Percentiles rank a stretch among this genome's conserved stretches.
phyloP scores from a whole-genome alignment of 2,113 vertebrate genomes.

The Elephas maximus region DNA sequence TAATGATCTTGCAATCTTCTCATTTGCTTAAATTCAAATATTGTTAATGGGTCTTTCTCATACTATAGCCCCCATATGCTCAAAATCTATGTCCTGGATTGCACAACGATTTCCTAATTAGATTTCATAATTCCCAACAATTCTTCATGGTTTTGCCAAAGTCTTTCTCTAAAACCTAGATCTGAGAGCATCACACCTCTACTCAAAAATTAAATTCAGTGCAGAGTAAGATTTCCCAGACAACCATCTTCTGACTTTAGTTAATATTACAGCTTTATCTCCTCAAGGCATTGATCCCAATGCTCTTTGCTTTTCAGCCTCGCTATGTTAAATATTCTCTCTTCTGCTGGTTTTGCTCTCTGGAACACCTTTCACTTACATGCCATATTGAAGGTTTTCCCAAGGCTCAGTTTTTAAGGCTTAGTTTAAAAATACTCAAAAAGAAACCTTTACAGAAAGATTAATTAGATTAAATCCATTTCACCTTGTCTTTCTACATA shows the following conservation, averaged over 20 bases:
- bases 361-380: not conserved
- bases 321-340: not conserved
- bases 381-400: not conserved
- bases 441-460: not conserved
- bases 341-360: not conserved
- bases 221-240: not conserved
- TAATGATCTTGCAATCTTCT: not conserved
- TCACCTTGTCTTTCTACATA: not conserved
- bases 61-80: not conserved
- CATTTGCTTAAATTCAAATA: not conserved
- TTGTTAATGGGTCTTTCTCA: not conserved
- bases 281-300: not conserved
- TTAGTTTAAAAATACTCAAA: not conserved
- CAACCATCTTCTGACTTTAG: not conserved
- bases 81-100: not conserved
- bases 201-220: not conserved
- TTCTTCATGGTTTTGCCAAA: not conserved
- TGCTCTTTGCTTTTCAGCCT: not conserved
- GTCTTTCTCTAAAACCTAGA: not conserved
- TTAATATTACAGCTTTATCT: not conserved
- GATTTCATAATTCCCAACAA: not conserved
- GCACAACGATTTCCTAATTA: not conserved
- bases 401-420: not conserved
- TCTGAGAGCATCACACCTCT: not conserved
- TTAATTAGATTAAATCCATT: not conserved